Percentiles rank a stretch among this genome's conserved stretches.
Evolutionary conservation across 2,113 vertebrate species (phyloP).

Genomic region (Telmatochromis sp.): DNA sequence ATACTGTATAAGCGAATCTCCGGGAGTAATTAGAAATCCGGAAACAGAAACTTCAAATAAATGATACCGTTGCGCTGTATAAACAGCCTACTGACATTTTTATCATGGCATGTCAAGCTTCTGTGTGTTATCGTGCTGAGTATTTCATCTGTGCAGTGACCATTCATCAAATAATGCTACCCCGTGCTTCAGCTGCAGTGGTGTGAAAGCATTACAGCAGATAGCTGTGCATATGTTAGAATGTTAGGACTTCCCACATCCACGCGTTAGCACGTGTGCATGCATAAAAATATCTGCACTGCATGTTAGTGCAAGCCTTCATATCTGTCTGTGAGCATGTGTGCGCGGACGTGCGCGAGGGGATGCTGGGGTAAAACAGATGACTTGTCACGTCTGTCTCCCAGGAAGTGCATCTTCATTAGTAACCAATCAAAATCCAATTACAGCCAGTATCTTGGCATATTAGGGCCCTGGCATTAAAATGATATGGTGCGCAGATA

Average conservation of each 20-base stretch:
- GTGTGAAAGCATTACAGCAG: neutral
- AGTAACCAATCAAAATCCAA: constrained; percentile 77
- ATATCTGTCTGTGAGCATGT: neutral
- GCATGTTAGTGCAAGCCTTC: neutral
- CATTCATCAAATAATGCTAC: neutral
- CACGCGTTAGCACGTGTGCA: neutral
- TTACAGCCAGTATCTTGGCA: constrained; percentile 69
- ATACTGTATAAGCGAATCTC: neutral
- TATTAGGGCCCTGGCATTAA: constrained; percentile 70
- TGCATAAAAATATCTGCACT: neutral
- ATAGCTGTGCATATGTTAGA: neutral
- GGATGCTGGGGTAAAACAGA: constrained; percentile 48
- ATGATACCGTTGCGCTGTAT: neutral
- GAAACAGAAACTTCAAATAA: neutral
- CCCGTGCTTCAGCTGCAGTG: accelerated
- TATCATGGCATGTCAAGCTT: neutral
- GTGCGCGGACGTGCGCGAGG: neutral
- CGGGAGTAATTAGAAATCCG: accelerated
- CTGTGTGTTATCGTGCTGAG: neutral
- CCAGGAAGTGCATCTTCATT: constrained; percentile 73
- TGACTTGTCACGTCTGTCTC: constrained; percentile 66
- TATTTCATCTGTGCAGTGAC: neutral
- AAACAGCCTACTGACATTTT: neutral
- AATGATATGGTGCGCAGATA: constrained; percentile 64
- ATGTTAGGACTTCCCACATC: neutral